These are phyloP conservation scores for Poeciliopsis paucimaculata DNA, from an alignment of 2,797 vertebrate genomes.

Conservation along the genomic window DNA sequence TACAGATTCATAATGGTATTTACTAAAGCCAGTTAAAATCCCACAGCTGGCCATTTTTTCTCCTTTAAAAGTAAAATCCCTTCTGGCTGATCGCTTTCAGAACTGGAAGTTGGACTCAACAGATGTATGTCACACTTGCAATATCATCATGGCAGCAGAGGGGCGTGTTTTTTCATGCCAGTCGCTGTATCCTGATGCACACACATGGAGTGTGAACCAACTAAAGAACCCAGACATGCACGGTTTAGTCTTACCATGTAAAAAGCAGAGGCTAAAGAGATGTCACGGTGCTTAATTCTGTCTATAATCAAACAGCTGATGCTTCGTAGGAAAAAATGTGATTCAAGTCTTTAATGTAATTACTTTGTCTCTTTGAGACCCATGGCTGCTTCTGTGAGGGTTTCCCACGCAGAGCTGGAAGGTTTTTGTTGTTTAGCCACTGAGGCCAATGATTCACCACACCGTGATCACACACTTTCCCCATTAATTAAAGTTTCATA, in stretches of 20 bases:
- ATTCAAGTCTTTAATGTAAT: neutral
- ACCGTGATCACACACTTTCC: conserved; percentile 51
- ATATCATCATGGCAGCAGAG: neutral
- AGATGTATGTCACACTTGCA: neutral
- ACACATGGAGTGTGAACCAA: neutral
- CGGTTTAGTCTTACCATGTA: neutral
- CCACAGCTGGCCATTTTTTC: neutral
- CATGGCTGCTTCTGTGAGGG: conserved; percentile 29
- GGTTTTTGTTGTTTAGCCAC: conserved; percentile 61
- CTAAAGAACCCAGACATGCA: neutral
- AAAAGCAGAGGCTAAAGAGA: neutral
- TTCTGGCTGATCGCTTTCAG: neutral
- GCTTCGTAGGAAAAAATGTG: neutral
- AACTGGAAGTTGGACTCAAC: neutral
- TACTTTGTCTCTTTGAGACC: neutral
- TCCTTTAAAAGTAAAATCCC: neutral
- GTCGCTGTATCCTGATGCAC: neutral
- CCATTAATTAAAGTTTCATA: conserved; percentile 70
- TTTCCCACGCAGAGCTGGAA: conserved; percentile 50
- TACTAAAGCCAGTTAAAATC: neutral
- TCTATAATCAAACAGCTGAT: neutral
- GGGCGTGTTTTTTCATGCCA: neutral
- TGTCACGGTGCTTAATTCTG: neutral
- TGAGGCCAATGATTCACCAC: conserved; percentile 47
- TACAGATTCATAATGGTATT: neutral